A percentile compares a stretch with the other conserved stretches of the same genome.
phyloP scores from a whole-genome alignment of 2,888 invertebrate genomes.

The Caenorhabditis sp. region DNA sequence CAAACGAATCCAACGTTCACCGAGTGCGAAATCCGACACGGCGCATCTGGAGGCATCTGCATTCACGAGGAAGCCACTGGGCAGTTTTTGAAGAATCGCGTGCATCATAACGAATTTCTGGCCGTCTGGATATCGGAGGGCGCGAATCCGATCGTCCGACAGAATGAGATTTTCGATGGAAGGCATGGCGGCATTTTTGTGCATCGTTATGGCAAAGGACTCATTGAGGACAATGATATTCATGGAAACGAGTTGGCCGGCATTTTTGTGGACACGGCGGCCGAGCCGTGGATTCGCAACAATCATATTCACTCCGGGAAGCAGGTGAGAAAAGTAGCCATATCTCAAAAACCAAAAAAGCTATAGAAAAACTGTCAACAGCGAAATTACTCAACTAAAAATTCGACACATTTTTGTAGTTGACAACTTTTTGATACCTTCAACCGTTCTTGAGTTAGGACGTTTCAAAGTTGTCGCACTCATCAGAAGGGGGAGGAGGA shows the following conservation, averaged over 20 bases:
- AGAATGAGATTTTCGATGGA: slow-evolving; percentile 99
- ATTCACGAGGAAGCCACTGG: slow-evolving; percentile 96
- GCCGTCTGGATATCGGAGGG: slow-evolving; percentile 95
- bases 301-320: slow-evolving; percentile 99
- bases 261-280: slow-evolving; percentile 87
- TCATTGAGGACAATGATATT: slow-evolving; percentile 98
- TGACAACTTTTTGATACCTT: background rate
- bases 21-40: slow-evolving; percentile 98
- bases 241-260: slow-evolving; percentile 95
- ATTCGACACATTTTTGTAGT: slow-evolving; percentile 2
- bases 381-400: background rate
- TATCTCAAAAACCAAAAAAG: background rate
- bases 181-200: slow-evolving; percentile 99
- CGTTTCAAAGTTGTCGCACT: background rate
- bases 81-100: slow-evolving; percentile 99
- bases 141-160: slow-evolving; percentile 96
- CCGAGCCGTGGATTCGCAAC: slow-evolving; percentile 93
- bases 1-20: slow-evolving; percentile 97
- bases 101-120: slow-evolving; percentile 99
- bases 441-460: background rate
- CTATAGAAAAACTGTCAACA: background rate
- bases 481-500: background rate
- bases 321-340: slow-evolving; percentile 87
- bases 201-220: slow-evolving; percentile 97
- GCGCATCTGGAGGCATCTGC: slow-evolving; percentile 90